These are phyloP conservation scores for Acleris cristana DNA, from an alignment of 2,888 invertebrate species.

Conservation along the genomic window DNA sequence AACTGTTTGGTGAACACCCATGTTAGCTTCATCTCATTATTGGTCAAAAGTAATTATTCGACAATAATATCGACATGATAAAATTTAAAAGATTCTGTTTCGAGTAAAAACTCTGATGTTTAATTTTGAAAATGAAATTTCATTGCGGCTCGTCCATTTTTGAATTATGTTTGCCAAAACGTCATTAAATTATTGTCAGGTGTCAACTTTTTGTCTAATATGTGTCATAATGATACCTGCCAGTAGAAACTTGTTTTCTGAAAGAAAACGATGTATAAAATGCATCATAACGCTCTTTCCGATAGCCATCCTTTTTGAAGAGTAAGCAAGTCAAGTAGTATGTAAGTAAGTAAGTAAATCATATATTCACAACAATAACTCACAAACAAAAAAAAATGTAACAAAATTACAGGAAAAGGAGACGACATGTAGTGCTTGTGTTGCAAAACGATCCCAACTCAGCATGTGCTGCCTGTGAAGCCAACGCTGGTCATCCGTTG, in stretches of 20 bases:
- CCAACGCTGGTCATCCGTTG: too few relatives aligned
- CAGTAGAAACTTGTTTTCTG: conserved; percentile 1
- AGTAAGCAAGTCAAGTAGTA: too few relatives aligned
- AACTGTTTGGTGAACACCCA: conserved; percentile 54
- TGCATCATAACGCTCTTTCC: too few relatives aligned
- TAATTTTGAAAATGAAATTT: conserved; percentile 2
- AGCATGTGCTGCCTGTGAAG: too few relatives aligned
- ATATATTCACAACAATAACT: too few relatives aligned
- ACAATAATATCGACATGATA: conserved; percentile 48
- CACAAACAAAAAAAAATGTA: too few relatives aligned
- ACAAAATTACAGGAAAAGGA: too few relatives aligned
- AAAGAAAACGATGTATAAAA: neutral
- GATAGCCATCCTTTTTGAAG: too few relatives aligned
- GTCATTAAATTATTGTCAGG: conserved; percentile 16
- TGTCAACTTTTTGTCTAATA: neutral
- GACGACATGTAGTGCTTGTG: too few relatives aligned
- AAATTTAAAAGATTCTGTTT: conserved; percentile 44
- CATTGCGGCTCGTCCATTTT: conserved; percentile 26
- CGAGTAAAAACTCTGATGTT: conserved; percentile 7
- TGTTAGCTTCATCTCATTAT: conserved; percentile 66
- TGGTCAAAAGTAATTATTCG: conserved; percentile 48
- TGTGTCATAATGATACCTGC: conserved; percentile 7
- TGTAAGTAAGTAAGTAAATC: too few relatives aligned
- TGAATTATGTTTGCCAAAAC: conserved; percentile 13
- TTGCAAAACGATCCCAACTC: too few relatives aligned